phyloP scores from a whole-genome alignment of 2,888 invertebrate genomes.

The Netelia fuscicornis region DNA sequence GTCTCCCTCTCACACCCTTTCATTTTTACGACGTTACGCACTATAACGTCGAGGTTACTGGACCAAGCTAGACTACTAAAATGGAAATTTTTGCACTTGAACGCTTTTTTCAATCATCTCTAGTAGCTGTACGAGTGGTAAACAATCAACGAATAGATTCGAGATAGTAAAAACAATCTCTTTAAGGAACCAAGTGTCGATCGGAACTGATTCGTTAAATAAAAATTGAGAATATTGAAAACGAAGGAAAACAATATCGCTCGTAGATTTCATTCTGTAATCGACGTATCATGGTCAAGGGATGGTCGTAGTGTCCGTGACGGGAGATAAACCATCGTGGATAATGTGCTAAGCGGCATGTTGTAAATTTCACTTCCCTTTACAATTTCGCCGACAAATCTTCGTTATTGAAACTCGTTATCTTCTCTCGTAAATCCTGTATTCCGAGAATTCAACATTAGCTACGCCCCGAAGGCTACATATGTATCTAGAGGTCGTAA shows the following conservation, averaged over 20 bases:
- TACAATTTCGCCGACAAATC: constrained; percentile 48
- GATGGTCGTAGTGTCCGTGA: constrained; percentile 2
- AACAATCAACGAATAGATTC: neutral
- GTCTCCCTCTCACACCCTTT: neutral
- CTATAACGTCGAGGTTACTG: constrained; percentile 26
- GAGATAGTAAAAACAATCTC: too few species aligned
- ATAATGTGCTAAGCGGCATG: constrained; percentile 9
- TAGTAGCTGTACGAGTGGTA: neutral
- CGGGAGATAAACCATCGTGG: constrained; percentile 18
- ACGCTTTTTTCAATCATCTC: constrained; percentile 28
- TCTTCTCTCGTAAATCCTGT: constrained; percentile 57
- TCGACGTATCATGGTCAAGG: neutral
- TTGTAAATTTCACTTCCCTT: constrained; percentile 55
- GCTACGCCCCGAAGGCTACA: neutral
- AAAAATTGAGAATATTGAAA: too few species aligned
- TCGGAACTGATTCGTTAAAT: too few species aligned
- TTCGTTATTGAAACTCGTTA: constrained; percentile 57
- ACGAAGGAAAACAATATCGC: too few species aligned
- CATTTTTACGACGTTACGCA: constrained; percentile 28
- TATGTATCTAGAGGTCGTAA: constrained; percentile 18
- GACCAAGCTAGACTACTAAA: constrained; percentile 11
- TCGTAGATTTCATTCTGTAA: too few species aligned
- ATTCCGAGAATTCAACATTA: neutral
- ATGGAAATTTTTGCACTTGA: constrained; percentile 1
- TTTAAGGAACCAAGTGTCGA: too few species aligned